Conservation (phyloP, 2,113 vertebrate genomes). For the Galeopterus variegatus region DNA sequence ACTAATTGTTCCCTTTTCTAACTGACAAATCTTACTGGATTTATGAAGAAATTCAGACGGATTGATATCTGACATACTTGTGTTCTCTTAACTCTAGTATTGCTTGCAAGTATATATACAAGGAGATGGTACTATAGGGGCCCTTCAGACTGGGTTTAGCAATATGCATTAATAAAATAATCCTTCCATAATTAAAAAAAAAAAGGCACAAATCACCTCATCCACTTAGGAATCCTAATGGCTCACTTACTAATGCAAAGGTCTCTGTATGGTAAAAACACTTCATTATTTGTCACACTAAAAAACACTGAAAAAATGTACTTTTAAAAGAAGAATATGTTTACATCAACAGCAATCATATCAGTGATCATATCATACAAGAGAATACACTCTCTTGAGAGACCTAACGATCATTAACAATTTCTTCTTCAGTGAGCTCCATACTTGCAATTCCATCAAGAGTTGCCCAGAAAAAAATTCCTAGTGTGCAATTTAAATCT, state of each 20-base stretch:
- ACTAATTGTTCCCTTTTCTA: background rate
- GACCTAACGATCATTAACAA: background rate
- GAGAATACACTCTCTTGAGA: background rate
- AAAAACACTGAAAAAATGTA: background rate
- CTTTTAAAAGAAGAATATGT: constrained; percentile 21
- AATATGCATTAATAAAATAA: background rate
- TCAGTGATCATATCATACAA: background rate
- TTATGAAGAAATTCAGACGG: background rate
- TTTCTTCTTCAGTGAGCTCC: background rate
- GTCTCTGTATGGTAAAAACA: background rate
- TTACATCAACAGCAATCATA: background rate
- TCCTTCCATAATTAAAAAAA: background rate
- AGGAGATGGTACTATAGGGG: background rate
- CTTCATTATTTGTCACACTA: background rate
- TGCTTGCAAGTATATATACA: background rate
- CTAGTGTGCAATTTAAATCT: background rate
- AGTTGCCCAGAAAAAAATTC: constrained; percentile 37
- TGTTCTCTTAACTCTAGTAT: background rate
- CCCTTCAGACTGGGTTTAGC: background rate
- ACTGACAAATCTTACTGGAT: background rate
- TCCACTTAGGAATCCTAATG: background rate
- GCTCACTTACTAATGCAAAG: background rate
- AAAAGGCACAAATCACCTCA: background rate
- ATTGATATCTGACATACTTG: background rate
- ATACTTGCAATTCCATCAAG: background rate